Evolutionary conservation across 1,140 invertebrate species (phyloP).

Genomic region (Magallana angulata): DNA sequence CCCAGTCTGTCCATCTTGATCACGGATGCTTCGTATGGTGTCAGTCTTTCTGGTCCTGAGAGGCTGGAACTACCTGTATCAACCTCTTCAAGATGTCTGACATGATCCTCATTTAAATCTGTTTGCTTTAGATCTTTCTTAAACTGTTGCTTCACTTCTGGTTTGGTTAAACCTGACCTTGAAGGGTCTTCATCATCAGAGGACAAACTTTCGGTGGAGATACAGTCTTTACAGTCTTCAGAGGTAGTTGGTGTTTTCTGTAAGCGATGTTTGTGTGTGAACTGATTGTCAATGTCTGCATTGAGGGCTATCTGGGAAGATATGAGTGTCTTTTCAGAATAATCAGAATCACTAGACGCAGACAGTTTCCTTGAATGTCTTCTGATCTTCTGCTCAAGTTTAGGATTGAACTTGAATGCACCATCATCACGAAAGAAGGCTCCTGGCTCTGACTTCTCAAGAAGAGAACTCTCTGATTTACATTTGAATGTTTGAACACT

Average conservation of each 20-base stretch:
- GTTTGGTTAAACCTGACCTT: background rate
- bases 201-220: background rate
- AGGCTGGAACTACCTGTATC: background rate
- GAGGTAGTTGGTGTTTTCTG: background rate
- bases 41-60: constrained; percentile 35
- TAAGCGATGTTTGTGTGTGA: background rate
- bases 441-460: background rate
- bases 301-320: constrained; percentile 42
- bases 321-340: constrained; percentile 34
- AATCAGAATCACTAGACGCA: constrained; percentile 42
- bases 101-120: background rate
- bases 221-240: background rate
- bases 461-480: constrained; percentile 9
- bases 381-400: background rate
- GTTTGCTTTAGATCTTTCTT: background rate
- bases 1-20: constrained; percentile 44
- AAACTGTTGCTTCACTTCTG: background rate
- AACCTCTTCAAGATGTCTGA: background rate
- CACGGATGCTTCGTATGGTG: constrained; percentile 51
- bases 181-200: background rate
- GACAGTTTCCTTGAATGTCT: constrained; percentile 4
- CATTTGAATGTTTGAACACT: constrained; percentile 1
- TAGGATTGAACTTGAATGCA: constrained; percentile 9
- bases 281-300: background rate
- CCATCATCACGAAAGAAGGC: background rate